Base-by-base conservation (phyloP, 2,888 invertebrate genomes). In the Campoplex nolae region DNA sequence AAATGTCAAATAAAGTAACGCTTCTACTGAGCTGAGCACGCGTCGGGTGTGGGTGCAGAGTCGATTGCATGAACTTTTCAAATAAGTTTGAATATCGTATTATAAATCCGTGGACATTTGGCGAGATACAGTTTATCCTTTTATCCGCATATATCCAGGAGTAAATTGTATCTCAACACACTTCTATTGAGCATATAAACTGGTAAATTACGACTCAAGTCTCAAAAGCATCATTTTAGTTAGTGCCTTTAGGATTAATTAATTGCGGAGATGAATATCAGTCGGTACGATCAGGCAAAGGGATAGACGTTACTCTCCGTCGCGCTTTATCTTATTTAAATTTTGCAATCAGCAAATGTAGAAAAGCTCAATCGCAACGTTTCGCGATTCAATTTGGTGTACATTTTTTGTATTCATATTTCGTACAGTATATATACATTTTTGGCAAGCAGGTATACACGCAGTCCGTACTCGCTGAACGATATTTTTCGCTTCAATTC, bases 41-140 rank as follows among this genome's bases (percentile, higher is more conserved):
- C 87, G 85, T 88, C 85, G 79, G 82, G 86, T 88, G 84, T 88
- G 86, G 79, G 82, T 80, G 77, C 77, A 82, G 78, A 88, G 74
- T 86, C 91, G 90, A 93, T 93, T 92, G 92, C 92, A 92, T 90
- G 90, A 93, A 93, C 92, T 93, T 93, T 93, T 91, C 93, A 91
- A 93, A 93, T 93, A 93, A 93, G 90, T 91, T 89, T 88, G 86
- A 89, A 91, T 84, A 80, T 90, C 86, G 89, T 90, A 88, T 90
- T 90, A 91, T 91, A 91, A 92, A 92, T 92, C 91, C 88, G 80
- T 62, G 68, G 18, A 35, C 56, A 62, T 58, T 68, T 32, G n/a
- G 67, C 45, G 9, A 56, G 18, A 28, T 70, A 51, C 58, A 38
- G 56, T 11, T 45, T 28, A 70, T n/a, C 16, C 18, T 16, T 28